phyloP scores from a whole-genome alignment of 2,888 invertebrate genomes.

The Gisinianus flammeolus region DNA sequence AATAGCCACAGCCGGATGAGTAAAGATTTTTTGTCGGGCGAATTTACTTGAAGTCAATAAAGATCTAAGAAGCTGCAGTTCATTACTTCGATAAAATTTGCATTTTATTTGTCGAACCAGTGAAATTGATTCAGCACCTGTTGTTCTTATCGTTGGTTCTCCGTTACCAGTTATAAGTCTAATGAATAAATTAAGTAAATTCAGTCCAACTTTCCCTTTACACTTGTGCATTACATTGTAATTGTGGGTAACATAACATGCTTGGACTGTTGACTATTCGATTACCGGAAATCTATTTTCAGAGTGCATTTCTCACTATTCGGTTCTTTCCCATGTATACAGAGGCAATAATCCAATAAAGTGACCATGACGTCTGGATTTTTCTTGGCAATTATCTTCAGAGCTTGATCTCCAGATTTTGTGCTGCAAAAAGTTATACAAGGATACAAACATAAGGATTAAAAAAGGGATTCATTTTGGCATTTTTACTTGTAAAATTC shows the following conservation, averaged over 20 bases:
- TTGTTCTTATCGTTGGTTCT: not conserved
- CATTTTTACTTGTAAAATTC: not conserved
- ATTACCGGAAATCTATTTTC: conserved; percentile 35
- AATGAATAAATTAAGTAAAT: too few relatives aligned
- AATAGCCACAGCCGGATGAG: conserved; percentile 51
- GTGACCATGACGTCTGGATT: conserved; percentile 84
- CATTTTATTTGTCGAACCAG: not conserved
- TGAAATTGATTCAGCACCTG: not conserved
- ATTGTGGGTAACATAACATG: too few relatives aligned
- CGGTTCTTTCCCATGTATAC: conserved; percentile 59
- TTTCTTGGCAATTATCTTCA: conserved; percentile 83
- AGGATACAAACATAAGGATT: not conserved
- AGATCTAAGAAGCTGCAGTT: conserved; percentile 33
- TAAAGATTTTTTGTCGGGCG: conserved; percentile 44
- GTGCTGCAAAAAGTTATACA: conserved; percentile 65
- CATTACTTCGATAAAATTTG: not conserved
- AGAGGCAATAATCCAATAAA: conserved; percentile 78
- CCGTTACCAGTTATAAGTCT: conserved; percentile 6
- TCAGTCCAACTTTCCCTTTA: too few relatives aligned
- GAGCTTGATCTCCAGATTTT: conserved; percentile 81
- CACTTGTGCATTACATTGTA: too few relatives aligned
- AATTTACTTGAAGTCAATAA: conserved; percentile 34
- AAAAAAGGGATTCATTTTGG: not conserved
- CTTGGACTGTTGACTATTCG: too few relatives aligned
- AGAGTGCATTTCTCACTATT: conserved; percentile 31